Percentiles rank a stretch among this genome's conserved stretches.
These are phyloP conservation scores for Diuraphis noxia DNA, from an alignment of 1,140 invertebrate species.

Conservation along the genomic window DNA sequence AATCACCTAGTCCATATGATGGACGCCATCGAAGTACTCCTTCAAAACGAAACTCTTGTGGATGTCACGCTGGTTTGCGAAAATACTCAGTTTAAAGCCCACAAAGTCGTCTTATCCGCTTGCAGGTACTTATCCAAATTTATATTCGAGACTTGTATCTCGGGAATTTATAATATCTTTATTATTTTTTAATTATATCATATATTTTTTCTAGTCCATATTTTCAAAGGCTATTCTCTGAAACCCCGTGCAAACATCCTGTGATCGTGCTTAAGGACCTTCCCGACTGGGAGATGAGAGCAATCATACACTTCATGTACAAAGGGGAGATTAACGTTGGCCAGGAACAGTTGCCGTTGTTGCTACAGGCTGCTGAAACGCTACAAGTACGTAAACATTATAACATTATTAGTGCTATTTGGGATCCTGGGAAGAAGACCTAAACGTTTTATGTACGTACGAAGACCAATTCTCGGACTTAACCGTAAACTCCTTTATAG, in stretches of 20 bases:
- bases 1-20: slow-evolving; percentile 86
- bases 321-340: slow-evolving; percentile 84
- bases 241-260: slow-evolving; percentile 91
- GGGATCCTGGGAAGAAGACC: background rate
- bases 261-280: slow-evolving; percentile 90
- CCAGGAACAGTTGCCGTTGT: slow-evolving; percentile 76
- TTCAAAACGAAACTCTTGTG: slow-evolving; percentile 81
- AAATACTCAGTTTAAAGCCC: slow-evolving; percentile 78
- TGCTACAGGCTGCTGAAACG: slow-evolving; percentile 84
- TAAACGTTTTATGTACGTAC: background rate
- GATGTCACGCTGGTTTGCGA: slow-evolving; percentile 88
- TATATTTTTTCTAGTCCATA: slow-evolving; percentile 70
- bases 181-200: background rate
- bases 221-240: slow-evolving; percentile 83
- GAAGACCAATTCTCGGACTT: background rate
- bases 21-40: slow-evolving; percentile 79
- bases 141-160: background rate
- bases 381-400: slow-evolving; percentile 65
- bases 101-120: slow-evolving; percentile 87
- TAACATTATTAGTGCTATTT: background rate
- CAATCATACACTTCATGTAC: slow-evolving; percentile 91
- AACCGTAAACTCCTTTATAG: background rate
- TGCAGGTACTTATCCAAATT: slow-evolving; percentile 66
- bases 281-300: slow-evolving; percentile 80
- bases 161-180: background rate